These are phyloP conservation scores for Amitus sp. DNA, from an alignment of 2,888 invertebrate genomes.

Conservation along the genomic window DNA sequence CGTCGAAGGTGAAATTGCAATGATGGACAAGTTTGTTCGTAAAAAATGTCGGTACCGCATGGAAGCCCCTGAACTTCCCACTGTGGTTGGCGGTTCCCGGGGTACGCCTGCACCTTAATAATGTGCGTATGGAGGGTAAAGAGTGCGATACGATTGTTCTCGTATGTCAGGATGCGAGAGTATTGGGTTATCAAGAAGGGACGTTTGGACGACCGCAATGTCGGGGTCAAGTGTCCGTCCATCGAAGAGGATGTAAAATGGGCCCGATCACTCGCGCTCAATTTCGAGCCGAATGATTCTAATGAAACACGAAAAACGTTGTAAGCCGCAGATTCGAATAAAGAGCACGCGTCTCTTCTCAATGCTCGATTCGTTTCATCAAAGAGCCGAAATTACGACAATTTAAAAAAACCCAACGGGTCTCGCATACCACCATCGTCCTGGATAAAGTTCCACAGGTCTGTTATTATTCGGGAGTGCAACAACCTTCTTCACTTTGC, in stretches of 20 bases:
- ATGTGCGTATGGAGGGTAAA: too few species aligned
- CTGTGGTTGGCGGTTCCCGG: constrained; percentile 19
- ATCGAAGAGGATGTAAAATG: constrained; percentile 46
- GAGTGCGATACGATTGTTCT: constrained; percentile 34
- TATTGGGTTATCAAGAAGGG: constrained; percentile 38
- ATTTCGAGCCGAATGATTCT: too few species aligned
- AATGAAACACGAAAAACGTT: too few species aligned
- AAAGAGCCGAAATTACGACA: too few species aligned
- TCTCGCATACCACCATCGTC: background rate
- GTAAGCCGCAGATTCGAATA: background rate
- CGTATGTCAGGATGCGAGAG: constrained; percentile 39
- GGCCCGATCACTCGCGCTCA: too few species aligned
- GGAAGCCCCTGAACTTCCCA: constrained; percentile 39
- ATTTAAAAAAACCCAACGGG: background rate
- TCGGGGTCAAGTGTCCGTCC: constrained; percentile 54
- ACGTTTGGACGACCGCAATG: constrained; percentile 45
- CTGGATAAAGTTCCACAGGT: background rate
- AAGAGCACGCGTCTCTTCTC: background rate
- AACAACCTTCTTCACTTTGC: constrained; percentile 33
- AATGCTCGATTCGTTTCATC: background rate
- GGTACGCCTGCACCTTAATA: background rate
- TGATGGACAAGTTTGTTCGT: constrained; percentile 17
- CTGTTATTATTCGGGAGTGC: constrained; percentile 28
- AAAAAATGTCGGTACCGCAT: constrained; percentile 31
- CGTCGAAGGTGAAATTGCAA: constrained; percentile 10